Base-by-base conservation (phyloP, 2,888 invertebrate species). In the Podabrus alpinus region DNA sequence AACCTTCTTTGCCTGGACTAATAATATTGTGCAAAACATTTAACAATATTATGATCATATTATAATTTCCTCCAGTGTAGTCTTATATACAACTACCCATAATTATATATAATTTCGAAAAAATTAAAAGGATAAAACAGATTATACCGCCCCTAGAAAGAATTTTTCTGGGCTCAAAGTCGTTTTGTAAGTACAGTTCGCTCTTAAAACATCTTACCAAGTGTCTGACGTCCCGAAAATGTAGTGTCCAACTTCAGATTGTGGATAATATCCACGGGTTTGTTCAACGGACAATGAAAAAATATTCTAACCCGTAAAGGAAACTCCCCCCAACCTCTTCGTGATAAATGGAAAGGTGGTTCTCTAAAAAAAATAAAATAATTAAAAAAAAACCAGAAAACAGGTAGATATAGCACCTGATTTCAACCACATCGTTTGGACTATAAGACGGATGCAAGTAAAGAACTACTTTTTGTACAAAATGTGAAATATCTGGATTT, bases 251-350 rank as follows among this genome's bases (percentile, higher is more conserved):
- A 88, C 83, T 94, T 92, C 80, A 96, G 89, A 81, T 92, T 91
- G 86, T 97, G 97, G 70, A 94, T 91, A 13, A 97, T 88, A 80
- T 94, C 92, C 24, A 95, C 91, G 0, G 95, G 94, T 76, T 95
- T 93, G 86, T 97, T 95, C 15, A 92, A 86, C 9, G 89, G 85
- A 72, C 93, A 92, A 59, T 90, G 88, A 85, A 97, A 97, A 86
- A 93, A 94, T 1, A 97, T 88, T 85, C 95, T 94, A 2, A 96
- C 90, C 69, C 94, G 88, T 5, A 96, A 90, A 0, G 95, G 95
- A 88, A 97, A 97, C 88, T 97, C 97, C 11, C 97, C 97, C 97
- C 97, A 97, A 15, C 97, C 97, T 74, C 95, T 91, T 59, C 96
- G 90, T 0, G 94, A 92, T 73, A 97, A 86, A 87, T 96, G 95